Conservation (phyloP, 1,140 invertebrate species). For the Drosophila tsacasi region DNA sequence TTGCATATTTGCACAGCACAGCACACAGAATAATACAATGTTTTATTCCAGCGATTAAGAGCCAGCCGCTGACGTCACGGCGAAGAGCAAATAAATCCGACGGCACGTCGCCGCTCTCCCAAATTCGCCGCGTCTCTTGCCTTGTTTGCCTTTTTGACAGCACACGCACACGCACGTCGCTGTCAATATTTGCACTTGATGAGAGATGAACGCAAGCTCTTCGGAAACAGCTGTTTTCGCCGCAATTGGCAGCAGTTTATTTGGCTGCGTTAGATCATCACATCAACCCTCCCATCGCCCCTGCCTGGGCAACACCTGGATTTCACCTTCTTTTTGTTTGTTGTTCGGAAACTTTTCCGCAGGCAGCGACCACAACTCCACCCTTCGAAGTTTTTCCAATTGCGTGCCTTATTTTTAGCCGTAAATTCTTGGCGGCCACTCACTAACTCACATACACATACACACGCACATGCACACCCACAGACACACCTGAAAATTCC, state of each 20-base stretch:
- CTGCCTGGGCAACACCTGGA: too few species aligned
- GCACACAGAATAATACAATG: slow-evolving; percentile 5
- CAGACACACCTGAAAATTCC: slow-evolving; percentile 43
- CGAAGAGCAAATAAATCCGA: slow-evolving; percentile 54
- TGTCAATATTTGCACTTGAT: slow-evolving; percentile 59
- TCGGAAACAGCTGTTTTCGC: slow-evolving; percentile 46
- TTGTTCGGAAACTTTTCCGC: slow-evolving; percentile 18
- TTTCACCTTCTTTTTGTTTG: slow-evolving; percentile 1
- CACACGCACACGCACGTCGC: background rate
- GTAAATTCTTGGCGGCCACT: slow-evolving; percentile 57
- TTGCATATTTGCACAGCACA: slow-evolving; percentile 47
- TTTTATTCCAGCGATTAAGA: slow-evolving; percentile 34
- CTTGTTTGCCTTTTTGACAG: slow-evolving; percentile 48
- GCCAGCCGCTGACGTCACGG: slow-evolving; percentile 57
- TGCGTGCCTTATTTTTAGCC: slow-evolving; percentile 72
- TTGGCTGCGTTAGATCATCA: slow-evolving; percentile 28
- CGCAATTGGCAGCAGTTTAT: slow-evolving; percentile 5
- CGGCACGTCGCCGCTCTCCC: slow-evolving; percentile 17
- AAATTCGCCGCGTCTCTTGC: slow-evolving; percentile 41
- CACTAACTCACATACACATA: slow-evolving; percentile 6
- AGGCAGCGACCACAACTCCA: slow-evolving; percentile 23
- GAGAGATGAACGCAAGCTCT: slow-evolving; percentile 50
- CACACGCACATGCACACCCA: background rate
- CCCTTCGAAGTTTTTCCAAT: slow-evolving; percentile 27
- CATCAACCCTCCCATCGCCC: background rate